Percentiles rank a stretch among this genome's conserved stretches.
These are phyloP conservation scores for Chrysolina americana DNA, from an alignment of 2,888 invertebrate species.

Conservation along the genomic window DNA sequence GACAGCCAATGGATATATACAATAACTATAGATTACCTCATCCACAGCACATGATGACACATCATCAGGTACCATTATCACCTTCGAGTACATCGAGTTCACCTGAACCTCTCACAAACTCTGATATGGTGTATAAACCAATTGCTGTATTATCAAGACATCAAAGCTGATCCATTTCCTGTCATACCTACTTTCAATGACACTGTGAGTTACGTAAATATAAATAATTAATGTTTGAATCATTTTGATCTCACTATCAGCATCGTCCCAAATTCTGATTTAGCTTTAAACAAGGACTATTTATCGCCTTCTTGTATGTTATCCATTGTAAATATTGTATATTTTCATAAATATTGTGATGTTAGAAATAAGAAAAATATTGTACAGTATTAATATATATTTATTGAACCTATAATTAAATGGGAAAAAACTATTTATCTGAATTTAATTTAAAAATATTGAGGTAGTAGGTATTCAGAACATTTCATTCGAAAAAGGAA, in stretches of 20 bases:
- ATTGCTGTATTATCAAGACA: constrained; percentile 66
- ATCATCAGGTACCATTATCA: constrained; percentile 62
- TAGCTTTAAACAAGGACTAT: constrained; percentile 25
- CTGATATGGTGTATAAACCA: constrained; percentile 66
- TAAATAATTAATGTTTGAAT: constrained; percentile 20
- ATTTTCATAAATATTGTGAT: constrained; percentile 48
- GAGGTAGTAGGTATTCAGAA: background rate
- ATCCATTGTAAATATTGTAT: constrained; percentile 39
- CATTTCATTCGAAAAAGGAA: background rate
- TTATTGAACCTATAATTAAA: constrained; percentile 25
- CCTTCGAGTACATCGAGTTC: constrained; percentile 70
- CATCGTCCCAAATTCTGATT: background rate
- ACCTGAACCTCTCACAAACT: constrained; percentile 64
- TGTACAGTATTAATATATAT: constrained; percentile 50
- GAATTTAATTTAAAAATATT: background rate
- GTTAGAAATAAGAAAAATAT: constrained; percentile 42
- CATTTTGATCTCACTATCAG: constrained; percentile 26
- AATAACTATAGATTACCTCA: constrained; percentile 69
- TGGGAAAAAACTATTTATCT: background rate
- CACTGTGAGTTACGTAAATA: background rate
- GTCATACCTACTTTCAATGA: background rate
- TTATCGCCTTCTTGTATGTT: constrained; percentile 40
- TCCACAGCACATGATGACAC: constrained; percentile 61
- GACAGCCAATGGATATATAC: constrained; percentile 71
- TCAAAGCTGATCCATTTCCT: constrained; percentile 52